phyloP scores from a whole-genome alignment of 1,140 invertebrate species.

The Pararge aegeria region DNA sequence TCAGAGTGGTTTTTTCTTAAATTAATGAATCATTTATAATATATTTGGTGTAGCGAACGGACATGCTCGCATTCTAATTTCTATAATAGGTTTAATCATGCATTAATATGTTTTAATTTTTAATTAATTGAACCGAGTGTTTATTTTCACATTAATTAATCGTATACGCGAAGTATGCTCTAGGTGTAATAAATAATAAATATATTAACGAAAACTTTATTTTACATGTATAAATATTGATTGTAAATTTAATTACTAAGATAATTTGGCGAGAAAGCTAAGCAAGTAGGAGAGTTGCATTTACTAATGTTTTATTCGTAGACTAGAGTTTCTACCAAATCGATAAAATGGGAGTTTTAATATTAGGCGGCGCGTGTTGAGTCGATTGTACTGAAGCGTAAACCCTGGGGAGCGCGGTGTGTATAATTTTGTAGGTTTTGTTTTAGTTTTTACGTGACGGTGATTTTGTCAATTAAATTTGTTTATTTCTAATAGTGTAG shows the following conservation, averaged over 20 bases:
- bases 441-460: conserved; percentile 41
- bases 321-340: conserved; percentile 73
- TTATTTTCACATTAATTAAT: conserved; percentile 17
- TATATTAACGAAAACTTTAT: conserved; percentile 20
- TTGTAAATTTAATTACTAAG: conserved; percentile 42
- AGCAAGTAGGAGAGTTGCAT: conserved; percentile 68
- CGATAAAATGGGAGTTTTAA: conserved; percentile 40
- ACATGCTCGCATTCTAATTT: neutral
- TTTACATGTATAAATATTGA: conserved; percentile 41
- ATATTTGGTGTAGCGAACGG: neutral
- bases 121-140: neutral
- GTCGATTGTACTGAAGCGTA: conserved; percentile 16
- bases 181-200: conserved; percentile 20
- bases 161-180: conserved; percentile 19
- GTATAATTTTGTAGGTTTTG: conserved; percentile 16
- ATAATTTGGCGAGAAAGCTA: conserved; percentile 40
- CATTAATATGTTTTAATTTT: neutral
- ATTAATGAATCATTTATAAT: neutral
- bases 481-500: conserved; percentile 31
- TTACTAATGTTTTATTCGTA: conserved; percentile 76
- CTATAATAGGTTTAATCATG: neutral
- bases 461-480: conserved; percentile 69
- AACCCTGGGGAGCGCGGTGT: conserved; percentile 3
- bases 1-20: conserved; percentile 8
- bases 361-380: neutral